Evolutionary conservation across 2,797 vertebrate species (phyloP).

Genomic region (Mycteria americana): DNA sequence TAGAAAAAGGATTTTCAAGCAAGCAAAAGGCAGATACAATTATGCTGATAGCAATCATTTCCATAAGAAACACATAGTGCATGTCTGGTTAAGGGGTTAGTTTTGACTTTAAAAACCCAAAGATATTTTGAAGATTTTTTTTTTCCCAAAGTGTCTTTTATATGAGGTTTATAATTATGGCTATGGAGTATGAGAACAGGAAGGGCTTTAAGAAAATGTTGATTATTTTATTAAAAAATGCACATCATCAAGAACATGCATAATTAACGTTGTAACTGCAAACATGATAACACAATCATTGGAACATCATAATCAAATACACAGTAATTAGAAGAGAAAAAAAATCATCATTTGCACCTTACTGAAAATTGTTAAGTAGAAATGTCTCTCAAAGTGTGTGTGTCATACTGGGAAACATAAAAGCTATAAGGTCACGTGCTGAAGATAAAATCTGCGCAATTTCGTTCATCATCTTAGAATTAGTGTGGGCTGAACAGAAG

Average conservation of each 20-base stretch:
- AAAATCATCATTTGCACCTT: neutral
- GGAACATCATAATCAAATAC: neutral
- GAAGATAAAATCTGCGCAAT: neutral
- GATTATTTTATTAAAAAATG: conserved; percentile 1
- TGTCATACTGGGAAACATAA: neutral
- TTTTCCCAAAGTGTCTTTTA: conserved; percentile 11
- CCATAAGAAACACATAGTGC: neutral
- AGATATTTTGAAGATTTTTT: neutral
- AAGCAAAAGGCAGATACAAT: neutral
- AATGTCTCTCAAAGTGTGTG: neutral
- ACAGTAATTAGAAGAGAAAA: neutral
- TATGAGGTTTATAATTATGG: neutral
- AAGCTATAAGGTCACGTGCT: neutral
- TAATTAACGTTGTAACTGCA: neutral
- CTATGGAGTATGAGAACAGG: neutral
- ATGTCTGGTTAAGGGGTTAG: neutral
- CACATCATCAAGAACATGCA: neutral
- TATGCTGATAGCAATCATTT: neutral
- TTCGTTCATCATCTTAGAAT: neutral
- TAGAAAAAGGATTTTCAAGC: neutral
- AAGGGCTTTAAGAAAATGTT: neutral
- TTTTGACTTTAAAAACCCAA: neutral
- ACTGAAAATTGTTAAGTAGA: neutral
- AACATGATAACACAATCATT: neutral
- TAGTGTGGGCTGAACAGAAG: neutral